A percentile compares a stretch with the other conserved stretches of the same genome.
phyloP scores from a whole-genome alignment of 1,140 invertebrate genomes.

The Scaptodrosophila lebanonensis region DNA sequence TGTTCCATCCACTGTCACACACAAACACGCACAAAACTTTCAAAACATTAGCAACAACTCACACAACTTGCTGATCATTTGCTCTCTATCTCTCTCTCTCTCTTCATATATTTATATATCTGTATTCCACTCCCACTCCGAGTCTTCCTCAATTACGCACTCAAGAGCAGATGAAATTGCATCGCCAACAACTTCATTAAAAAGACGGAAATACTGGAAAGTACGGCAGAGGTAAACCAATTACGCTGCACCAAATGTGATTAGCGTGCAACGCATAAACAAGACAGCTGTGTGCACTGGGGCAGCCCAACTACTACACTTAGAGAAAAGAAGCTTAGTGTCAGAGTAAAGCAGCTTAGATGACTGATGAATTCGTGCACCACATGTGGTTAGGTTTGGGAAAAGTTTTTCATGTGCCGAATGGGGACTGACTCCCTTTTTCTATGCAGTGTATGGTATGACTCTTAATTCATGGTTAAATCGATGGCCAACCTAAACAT shows the following conservation, averaged over 20 bases:
- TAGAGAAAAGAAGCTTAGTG: conserved; percentile 4
- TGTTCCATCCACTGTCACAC: no score
- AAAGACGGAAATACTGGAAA: conserved; percentile 36
- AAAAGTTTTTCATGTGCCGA: no score
- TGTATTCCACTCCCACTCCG: background rate
- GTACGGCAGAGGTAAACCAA: conserved; percentile 58
- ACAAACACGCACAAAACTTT: no score
- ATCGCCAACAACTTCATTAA: conserved; percentile 53
- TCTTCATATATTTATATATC: no score
- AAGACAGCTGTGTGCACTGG: conserved; percentile 7
- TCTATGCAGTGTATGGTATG: no score
- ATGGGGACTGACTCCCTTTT: no score
- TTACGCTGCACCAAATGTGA: conserved; percentile 63
- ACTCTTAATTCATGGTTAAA: no score
- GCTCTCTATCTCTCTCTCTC: conserved; percentile 4
- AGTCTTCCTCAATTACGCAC: no score
- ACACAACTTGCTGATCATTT: conserved; percentile 45
- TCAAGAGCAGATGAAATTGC: background rate
- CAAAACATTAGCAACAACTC: conserved; percentile 29
- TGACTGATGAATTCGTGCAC: no score
- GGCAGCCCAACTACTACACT: conserved; percentile 9
- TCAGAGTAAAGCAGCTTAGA: background rate
- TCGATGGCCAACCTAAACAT: no score
- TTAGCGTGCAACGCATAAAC: conserved; percentile 57
- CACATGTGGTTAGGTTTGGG: no score